A percentile compares a stretch with the other conserved stretches of the same genome.
phyloP scores from a whole-genome alignment of 1,140 invertebrate species.

The Aphelinus atriplicis region DNA sequence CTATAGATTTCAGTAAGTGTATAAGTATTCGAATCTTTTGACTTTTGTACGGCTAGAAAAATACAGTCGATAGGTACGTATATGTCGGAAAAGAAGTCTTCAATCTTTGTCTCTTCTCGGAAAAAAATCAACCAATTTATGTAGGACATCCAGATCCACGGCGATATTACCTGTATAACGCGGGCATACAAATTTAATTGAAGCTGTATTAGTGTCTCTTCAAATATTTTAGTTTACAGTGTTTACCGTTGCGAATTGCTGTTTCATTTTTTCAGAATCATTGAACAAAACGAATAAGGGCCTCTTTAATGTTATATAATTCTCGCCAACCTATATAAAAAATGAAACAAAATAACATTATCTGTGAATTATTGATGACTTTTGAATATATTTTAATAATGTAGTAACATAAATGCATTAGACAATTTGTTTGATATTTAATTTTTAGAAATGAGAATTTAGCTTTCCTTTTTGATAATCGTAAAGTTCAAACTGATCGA shows the following conservation, averaged over 20 bases:
- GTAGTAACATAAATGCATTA: too few species aligned
- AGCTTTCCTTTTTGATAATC: too few species aligned
- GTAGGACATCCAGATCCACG: conserved; percentile 60
- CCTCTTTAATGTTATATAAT: conserved; percentile 58
- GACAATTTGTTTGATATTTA: too few species aligned
- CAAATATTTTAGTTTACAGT: background rate
- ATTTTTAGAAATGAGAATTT: too few species aligned
- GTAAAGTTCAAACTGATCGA: too few species aligned
- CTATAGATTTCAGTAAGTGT: conserved; percentile 58
- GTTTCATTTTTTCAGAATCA: conserved; percentile 50
- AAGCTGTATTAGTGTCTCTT: background rate
- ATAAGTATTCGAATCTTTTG: conserved; percentile 36
- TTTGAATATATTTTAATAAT: too few species aligned
- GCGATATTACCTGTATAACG: conserved; percentile 44
- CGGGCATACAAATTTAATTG: background rate
- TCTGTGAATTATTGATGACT: too few species aligned
- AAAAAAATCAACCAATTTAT: conserved; percentile 61
- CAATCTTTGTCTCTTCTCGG: conserved; percentile 44
- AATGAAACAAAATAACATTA: background rate
- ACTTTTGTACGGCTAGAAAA: conserved; percentile 49
- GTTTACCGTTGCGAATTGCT: conserved; percentile 56
- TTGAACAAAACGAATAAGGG: conserved; percentile 62
- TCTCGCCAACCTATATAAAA: conserved; percentile 51
- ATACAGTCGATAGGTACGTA: conserved; percentile 57
- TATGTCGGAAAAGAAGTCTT: conserved; percentile 51